Percentiles rank a stretch among this genome's conserved stretches.
Evolutionary conservation across 2,797 vertebrate genomes (phyloP).

Genomic region (Spinibarbus caldwelli): DNA sequence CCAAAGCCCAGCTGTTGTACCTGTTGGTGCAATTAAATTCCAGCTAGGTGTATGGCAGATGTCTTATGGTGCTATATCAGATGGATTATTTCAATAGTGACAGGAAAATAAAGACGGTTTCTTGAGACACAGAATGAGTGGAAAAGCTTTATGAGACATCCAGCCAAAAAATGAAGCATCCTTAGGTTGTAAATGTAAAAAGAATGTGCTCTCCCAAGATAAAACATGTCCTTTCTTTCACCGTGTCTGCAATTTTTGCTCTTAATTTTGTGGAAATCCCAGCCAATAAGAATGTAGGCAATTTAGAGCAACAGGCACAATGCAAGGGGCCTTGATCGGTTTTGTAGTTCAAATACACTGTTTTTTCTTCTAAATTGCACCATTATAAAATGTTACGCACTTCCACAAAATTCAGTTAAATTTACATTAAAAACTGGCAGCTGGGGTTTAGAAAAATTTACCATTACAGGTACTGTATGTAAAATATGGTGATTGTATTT

Average conservation of each 20-base stretch:
- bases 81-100: conserved; percentile 3
- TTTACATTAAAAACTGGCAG: background rate
- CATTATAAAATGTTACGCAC: background rate
- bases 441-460: background rate
- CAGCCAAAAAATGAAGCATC: conserved; percentile 37
- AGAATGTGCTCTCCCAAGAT: conserved; percentile 5
- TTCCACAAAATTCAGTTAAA: background rate
- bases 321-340: background rate
- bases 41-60: conserved; percentile 9
- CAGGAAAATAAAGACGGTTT: background rate
- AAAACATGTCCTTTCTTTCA: conserved; percentile 3
- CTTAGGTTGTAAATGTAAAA: background rate
- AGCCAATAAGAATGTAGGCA: conserved; percentile 15
- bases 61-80: conserved; percentile 33
- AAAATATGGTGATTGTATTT: background rate
- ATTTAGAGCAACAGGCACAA: conserved; percentile 36
- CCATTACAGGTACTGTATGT: background rate
- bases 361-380: background rate
- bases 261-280: conserved; percentile 43
- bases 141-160: conserved; percentile 36
- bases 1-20: conserved; percentile 16
- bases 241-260: conserved; percentile 10
- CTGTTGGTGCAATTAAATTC: conserved; percentile 10
- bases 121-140: conserved; percentile 13
- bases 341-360: conserved; percentile 1